Conservation (phyloP, 2,888 invertebrate genomes). For the Carabus problematicus region DNA sequence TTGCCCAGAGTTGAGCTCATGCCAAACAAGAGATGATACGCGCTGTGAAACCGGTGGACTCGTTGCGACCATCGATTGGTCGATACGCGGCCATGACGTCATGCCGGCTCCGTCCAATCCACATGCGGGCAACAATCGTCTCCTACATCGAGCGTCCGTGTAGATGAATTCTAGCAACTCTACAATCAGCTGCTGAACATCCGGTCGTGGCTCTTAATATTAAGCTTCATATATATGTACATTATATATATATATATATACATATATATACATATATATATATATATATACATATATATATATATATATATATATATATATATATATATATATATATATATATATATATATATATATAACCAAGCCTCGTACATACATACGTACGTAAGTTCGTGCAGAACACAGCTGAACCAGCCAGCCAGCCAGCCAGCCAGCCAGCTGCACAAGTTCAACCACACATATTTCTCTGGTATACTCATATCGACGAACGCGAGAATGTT, state of each 20-base stretch:
- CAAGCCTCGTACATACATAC: not conserved
- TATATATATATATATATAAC: conserved; percentile 16
- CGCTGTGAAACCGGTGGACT: conserved; percentile 55
- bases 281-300: conserved; percentile 21
- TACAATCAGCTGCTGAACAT: conserved; percentile 24
- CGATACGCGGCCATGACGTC: conserved; percentile 57
- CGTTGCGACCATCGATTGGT: conserved; percentile 58
- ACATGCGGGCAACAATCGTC: conserved; percentile 51
- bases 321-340: no score
- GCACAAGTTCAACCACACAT: no score
- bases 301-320: conserved; percentile 27
- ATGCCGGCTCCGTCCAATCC: conserved; percentile 54
- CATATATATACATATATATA: conserved; percentile 23
- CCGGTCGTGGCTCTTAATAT: conserved; percentile 1
- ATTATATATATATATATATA: conserved; percentile 23
- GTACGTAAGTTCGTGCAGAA: conserved; percentile 1
- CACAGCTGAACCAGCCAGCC: not conserved
- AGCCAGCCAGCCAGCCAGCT: no score
- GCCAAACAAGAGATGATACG: conserved; percentile 57
- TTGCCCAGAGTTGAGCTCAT: conserved; percentile 50
- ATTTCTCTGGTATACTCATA: no score
- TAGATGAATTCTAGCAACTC: conserved; percentile 47
- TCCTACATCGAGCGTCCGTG: conserved; percentile 56
- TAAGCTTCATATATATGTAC: not conserved
- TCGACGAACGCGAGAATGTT: no score